Percentiles rank a stretch among this genome's conserved stretches.
These are phyloP conservation scores for Caenorhabditis elegans DNA, from an alignment of 1,140 invertebrate genomes.

Conservation along the genomic window DNA sequence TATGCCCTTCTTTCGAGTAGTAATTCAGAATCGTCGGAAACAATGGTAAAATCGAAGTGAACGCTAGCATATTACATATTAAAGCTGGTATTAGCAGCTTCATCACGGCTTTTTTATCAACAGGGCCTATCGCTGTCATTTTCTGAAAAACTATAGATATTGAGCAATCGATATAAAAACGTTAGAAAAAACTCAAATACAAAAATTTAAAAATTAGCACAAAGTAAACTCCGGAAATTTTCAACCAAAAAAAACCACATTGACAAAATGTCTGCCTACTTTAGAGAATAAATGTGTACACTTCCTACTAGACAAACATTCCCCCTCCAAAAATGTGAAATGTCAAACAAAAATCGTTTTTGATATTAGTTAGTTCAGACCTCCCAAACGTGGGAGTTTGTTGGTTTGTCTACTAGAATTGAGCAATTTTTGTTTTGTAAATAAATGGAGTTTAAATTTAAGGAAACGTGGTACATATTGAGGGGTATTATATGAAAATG, in stretches of 20 bases:
- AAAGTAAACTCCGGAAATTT: slow-evolving; percentile 33
- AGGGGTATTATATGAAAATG: too few species aligned
- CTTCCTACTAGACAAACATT: slow-evolving; percentile 20
- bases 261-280: too few species aligned
- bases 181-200: too few species aligned
- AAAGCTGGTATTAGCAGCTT: slow-evolving; percentile 53
- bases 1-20: slow-evolving; percentile 48
- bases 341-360: background rate
- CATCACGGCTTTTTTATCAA: slow-evolving; percentile 11
- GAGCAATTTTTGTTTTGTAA: too few species aligned
- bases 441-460: too few species aligned
- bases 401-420: too few species aligned
- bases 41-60: slow-evolving; percentile 64
- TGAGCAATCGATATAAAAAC: too few species aligned
- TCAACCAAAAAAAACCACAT: too few species aligned
- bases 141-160: slow-evolving; percentile 9
- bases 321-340: background rate
- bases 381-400: background rate
- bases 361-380: background rate
- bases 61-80: slow-evolving; percentile 60
- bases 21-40: slow-evolving; percentile 62
- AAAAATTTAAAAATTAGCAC: background rate
- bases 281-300: background rate
- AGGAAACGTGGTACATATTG: too few species aligned
- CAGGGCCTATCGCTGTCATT: background rate